Evolutionary conservation across 1,140 invertebrate genomes (phyloP), one percentile per base, ranked within the genome.

Genomic region (Charaxes varanes): DNA sequence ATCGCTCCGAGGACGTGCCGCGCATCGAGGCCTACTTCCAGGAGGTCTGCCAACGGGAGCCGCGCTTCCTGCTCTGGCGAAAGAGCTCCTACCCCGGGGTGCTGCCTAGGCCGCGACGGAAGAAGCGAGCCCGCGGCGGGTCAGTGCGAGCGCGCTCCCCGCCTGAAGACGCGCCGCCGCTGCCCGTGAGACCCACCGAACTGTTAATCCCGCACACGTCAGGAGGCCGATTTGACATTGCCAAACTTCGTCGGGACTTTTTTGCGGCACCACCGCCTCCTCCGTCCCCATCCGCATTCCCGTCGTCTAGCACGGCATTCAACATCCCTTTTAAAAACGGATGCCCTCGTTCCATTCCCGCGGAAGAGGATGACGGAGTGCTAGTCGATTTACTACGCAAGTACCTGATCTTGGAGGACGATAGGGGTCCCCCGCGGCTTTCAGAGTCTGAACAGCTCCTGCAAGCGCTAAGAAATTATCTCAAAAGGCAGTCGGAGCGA

Each of bases 21-120:
- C 89, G 90, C 44, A 90, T 95, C 30, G 93, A 95, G 65, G 90
- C 91, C 7, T 92, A 94, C 58, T 96, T 94, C 64, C 92, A 95
- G 62, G 88, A 93, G 26, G 89, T 94, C 0, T 95, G 93, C 58
- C 87, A 89, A 23, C 88, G 88, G 37, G 92, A 94, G 62, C 89
- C 90, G 0, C 88, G 88, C 23, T 95, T 95, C 55, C 68, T 96
- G 7, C 74, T 94, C 0, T 94, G 93, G 93, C 86, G 93, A 21
- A 93, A 94, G 65, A 88, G 90, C 10, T 93, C 92, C 0, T 93
- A 92, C 68, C 92, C 90, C 0, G 91, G 91, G 0, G 91, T 87
- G 19, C 63, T 91, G 12, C 82, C 86, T 2, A 87, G 86, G 35
- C 78, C 86, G 23, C 86, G 87, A 18, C 76, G 86, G 6, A 84